Evolutionary conservation across 2,797 vertebrate genomes (phyloP), one percentile per base, ranked within the genome.

Genomic region (Pogoniulus pusillus): DNA sequence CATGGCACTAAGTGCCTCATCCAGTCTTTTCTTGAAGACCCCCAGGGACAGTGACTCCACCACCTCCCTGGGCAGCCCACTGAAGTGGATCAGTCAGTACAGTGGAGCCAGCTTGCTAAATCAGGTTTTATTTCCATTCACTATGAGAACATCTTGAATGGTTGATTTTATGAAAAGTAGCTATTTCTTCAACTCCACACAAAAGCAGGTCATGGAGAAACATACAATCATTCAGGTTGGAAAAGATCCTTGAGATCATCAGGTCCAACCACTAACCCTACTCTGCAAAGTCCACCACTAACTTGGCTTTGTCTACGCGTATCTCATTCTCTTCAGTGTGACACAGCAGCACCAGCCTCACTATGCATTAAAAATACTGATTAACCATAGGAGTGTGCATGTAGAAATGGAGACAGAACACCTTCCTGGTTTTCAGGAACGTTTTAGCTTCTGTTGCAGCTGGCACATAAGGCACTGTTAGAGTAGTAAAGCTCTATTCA

Each of bases 361-460:
- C 30, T 23, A 60, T 57, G 23, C 74, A 76, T 65, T 75, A 76
- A 27, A 91, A 91, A 84, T 45, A 32, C 23, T 32, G 68, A 76
- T 72, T 54, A 89, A 75, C n/a, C 57, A 73, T 17, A 76, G 27
- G 45, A 76, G 22, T 7, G 23, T 15, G 12, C 16, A 9, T 60
- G 34, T 6, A 88, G 23, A 27, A 85, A 84, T 6, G 26, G 23
- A 45, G 57, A 78, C 27, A 62, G 62, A 86, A 39, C 30, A 91
- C 6, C 29, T 72, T 75, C 34, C 45, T 41, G 22, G 29, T 65
- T 91, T 88, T 81, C 59, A 92, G 57, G 68, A 75, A 84, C 32
- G 78, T 74, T 94, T 95, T 75, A 64, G 79, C 90, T 75, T 78
- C 64, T 84, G 53, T 92, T 96, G 75, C 87, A 82, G 89, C 71